Evolutionary conservation across 1,140 invertebrate species (phyloP).

Genomic region (Anastrepha ludens): DNA sequence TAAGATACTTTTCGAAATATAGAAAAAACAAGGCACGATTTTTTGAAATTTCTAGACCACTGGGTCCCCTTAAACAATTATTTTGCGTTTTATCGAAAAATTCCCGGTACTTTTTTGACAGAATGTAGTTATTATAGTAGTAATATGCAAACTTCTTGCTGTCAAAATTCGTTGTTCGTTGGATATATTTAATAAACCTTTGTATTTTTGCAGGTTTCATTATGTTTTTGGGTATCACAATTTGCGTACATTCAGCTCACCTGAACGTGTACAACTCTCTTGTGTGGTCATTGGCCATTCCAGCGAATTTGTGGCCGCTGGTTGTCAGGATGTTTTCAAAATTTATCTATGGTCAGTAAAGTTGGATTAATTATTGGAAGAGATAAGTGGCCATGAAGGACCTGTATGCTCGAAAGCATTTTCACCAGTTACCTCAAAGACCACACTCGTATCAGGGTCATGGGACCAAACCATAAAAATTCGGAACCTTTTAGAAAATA

Average conservation of each 20-base stretch:
- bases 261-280: constrained; percentile 92
- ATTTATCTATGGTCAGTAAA: constrained; percentile 97
- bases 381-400: constrained; percentile 93
- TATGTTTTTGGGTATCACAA: constrained; percentile 84
- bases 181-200: too few species aligned
- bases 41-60: too few species aligned
- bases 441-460: constrained; percentile 88
- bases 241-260: constrained; percentile 95
- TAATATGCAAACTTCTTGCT: too few species aligned
- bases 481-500: constrained; percentile 91
- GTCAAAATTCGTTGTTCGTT: too few species aligned
- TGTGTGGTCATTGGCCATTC: constrained; percentile 91
- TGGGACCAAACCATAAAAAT: constrained; percentile 96
- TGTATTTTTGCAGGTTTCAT: too few species aligned
- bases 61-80: too few species aligned
- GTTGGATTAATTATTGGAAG: constrained; percentile 91
- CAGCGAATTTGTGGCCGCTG: constrained; percentile 94
- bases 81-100: too few species aligned
- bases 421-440: constrained; percentile 82
- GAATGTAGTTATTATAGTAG: too few species aligned
- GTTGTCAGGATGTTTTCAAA: constrained; percentile 94
- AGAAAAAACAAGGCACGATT: too few species aligned
- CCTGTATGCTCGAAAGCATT: constrained; percentile 91
- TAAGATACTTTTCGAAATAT: too few species aligned
- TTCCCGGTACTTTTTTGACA: too few species aligned